Percentiles rank a stretch among this genome's conserved stretches.
phyloP scores from a whole-genome alignment of 2,797 vertebrate species.

The Parauchenoglanis punctatus region DNA sequence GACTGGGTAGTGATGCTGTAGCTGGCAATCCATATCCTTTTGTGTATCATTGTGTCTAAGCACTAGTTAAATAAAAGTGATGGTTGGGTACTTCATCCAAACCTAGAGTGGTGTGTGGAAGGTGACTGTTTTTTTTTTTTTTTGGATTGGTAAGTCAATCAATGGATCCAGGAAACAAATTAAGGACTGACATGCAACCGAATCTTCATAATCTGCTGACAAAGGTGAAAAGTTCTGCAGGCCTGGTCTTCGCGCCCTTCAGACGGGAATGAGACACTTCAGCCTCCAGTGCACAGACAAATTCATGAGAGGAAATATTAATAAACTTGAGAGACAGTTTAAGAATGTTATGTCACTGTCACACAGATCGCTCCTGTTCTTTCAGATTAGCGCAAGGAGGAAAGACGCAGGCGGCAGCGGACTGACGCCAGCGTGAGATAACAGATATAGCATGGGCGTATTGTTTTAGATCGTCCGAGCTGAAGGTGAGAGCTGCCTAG shows the following conservation, averaged over 20 bases:
- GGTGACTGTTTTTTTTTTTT: conserved; percentile 45
- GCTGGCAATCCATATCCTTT: neutral
- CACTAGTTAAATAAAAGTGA: neutral
- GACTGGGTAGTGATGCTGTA: neutral
- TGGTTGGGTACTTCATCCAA: neutral
- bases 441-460: conserved; percentile 53
- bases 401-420: conserved; percentile 37
- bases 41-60: neutral
- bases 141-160: conserved; percentile 62
- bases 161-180: conserved; percentile 80
- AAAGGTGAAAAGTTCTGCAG: conserved; percentile 69
- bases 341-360: conserved; percentile 38
- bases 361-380: conserved; percentile 40
- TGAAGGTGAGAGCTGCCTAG: conserved; percentile 55
- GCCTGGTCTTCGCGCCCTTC: conserved; percentile 69
- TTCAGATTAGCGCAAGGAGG: conserved; percentile 26
- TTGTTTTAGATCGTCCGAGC: conserved; percentile 49
- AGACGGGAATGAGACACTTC: conserved; percentile 61
- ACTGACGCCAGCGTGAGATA: conserved; percentile 53
- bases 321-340: conserved; percentile 51
- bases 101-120: conserved; percentile 53
- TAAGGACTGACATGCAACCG: conserved; percentile 78
- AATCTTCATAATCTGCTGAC: conserved; percentile 79
- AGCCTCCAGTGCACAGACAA: conserved; percentile 41
- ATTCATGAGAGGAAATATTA: conserved; percentile 47